phyloP scores from a whole-genome alignment of 2,888 invertebrate species.

The Euspilapteryx auroguttella region DNA sequence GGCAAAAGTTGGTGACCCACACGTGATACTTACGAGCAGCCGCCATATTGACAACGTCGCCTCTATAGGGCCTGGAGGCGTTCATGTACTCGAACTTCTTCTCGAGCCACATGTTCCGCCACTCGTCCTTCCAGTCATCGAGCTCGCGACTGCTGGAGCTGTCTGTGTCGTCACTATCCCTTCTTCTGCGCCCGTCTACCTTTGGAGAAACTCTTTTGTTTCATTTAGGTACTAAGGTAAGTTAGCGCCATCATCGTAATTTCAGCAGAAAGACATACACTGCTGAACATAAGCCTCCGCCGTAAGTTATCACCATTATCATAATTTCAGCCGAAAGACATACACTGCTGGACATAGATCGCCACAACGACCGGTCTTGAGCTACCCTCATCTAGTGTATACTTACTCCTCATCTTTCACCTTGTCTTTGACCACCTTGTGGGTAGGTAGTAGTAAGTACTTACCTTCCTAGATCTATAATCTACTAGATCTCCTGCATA shows the following conservation, averaged over 20 bases:
- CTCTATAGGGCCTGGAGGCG: constrained; percentile 12
- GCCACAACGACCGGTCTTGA: too few species aligned
- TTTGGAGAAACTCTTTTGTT: neutral
- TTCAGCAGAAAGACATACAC: neutral
- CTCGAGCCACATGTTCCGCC: constrained; percentile 13
- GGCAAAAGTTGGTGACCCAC: too few species aligned
- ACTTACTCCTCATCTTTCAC: too few species aligned
- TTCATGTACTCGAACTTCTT: constrained; percentile 4
- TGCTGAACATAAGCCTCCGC: too few species aligned
- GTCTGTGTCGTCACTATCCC: neutral
- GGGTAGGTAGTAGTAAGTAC: too few species aligned
- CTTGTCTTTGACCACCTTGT: too few species aligned
- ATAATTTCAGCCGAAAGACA: neutral
- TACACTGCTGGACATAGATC: too few species aligned
- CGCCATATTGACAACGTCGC: constrained; percentile 34
- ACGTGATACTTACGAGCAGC: constrained; percentile 37
- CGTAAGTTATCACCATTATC: too few species aligned
- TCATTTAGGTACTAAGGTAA: neutral
- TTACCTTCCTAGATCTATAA: too few species aligned
- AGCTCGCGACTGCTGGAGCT: neutral
- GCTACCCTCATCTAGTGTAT: too few species aligned
- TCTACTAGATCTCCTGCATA: too few species aligned
- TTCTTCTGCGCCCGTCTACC: neutral
- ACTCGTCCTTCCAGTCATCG: neutral
- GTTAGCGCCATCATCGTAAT: too few species aligned